Conservation (phyloP, 2,797 vertebrate genomes). For the Pampus argenteus region DNA sequence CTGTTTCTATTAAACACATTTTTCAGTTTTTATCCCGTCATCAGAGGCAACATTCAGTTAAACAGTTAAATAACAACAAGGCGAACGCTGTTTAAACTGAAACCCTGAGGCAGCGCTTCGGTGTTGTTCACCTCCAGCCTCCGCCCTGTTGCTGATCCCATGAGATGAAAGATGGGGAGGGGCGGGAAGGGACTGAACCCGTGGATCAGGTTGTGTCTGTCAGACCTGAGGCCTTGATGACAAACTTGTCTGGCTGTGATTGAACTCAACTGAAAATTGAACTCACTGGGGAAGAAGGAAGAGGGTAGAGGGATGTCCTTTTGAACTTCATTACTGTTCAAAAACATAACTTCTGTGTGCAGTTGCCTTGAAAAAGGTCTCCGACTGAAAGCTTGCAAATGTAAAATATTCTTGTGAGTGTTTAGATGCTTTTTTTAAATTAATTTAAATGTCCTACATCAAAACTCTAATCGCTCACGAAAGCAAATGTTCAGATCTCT, state of each 20-base stretch:
- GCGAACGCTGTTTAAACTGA: slow-evolving; percentile 28
- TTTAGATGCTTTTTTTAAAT: too few relatives aligned
- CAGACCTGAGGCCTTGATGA: slow-evolving; percentile 15
- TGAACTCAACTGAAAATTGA: too few relatives aligned
- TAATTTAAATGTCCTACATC: neutral
- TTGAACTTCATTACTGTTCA: slow-evolving; percentile 1
- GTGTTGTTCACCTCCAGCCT: slow-evolving; percentile 38
- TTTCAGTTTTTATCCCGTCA: slow-evolving; percentile 22
- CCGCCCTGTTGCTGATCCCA: slow-evolving; percentile 24
- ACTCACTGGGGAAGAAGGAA: too few relatives aligned
- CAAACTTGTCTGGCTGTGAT: slow-evolving; percentile 8
- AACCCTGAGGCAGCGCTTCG: slow-evolving; percentile 1
- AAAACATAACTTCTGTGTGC: neutral
- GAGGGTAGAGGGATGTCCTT: too few relatives aligned
- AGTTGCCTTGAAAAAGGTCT: too few relatives aligned
- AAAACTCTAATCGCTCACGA: too few relatives aligned
- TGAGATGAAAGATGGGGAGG: slow-evolving; percentile 9
- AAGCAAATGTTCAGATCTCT: neutral
- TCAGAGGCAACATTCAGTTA: neutral
- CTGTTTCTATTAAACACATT: slow-evolving; percentile 17
- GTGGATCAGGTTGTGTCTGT: slow-evolving; percentile 17
- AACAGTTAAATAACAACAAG: slow-evolving; percentile 18
- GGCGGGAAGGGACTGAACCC: neutral
- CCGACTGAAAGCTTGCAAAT: too few relatives aligned
- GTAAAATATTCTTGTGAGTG: too few relatives aligned